Conservation (phyloP, 1,140 invertebrate genomes). For the Bombus polaris region DNA sequence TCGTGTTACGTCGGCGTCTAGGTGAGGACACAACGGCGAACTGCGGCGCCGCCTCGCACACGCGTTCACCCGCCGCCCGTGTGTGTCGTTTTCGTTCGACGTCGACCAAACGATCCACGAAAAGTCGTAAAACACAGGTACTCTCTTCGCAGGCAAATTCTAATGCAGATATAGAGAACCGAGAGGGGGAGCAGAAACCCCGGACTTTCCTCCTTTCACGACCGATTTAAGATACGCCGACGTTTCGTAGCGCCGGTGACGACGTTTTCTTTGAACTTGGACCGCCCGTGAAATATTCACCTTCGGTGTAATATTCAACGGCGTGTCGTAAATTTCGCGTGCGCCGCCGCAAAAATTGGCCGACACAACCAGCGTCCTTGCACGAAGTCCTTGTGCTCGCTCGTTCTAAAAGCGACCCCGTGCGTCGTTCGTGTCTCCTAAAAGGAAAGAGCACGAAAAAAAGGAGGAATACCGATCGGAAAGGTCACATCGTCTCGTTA, state of each 20-base stretch:
- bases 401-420: constrained; percentile 30
- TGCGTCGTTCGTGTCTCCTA: background rate
- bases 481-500: constrained; percentile 30
- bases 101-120: constrained; percentile 20
- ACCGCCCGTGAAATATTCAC: constrained; percentile 50
- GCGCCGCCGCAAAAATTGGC: constrained; percentile 39
- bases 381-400: constrained; percentile 29
- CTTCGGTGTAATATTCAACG: constrained; percentile 41
- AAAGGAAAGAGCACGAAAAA: background rate
- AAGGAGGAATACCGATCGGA: background rate
- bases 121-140: constrained; percentile 36
- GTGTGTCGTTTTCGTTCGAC: background rate
- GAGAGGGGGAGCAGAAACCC: background rate
- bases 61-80: background rate
- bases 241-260: constrained; percentile 20
- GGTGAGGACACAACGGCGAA: too few species aligned
- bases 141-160: constrained; percentile 4
- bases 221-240: constrained; percentile 45
- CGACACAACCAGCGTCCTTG: constrained; percentile 3
- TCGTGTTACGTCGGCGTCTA: background rate
- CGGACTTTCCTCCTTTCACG: constrained; percentile 6
- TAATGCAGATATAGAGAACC: background rate
- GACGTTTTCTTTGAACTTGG: constrained; percentile 49
- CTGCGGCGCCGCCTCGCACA: background rate
- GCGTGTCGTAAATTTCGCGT: constrained; percentile 43